Base-by-base conservation (phyloP, 2,797 vertebrate species). In the Xiphophorus birchmanni region DNA sequence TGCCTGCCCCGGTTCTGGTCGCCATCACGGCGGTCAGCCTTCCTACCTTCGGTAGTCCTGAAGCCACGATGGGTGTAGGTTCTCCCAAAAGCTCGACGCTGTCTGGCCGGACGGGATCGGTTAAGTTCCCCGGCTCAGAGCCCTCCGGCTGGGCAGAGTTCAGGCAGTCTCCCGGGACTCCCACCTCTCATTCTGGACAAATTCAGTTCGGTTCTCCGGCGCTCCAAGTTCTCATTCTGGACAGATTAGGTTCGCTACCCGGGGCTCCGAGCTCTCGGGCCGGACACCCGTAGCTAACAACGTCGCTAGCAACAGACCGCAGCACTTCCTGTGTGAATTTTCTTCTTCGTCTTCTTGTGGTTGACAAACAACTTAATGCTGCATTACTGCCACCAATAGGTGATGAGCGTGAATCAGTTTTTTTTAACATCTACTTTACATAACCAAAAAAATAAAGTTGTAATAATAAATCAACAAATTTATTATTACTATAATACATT, bases 1-100 rank as follows among this genome's bases (percentile, higher is more conserved):
- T 92, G 3, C 87, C 91, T 29, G 90, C 79, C 76, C 88, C 95
- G 13, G 78, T 82, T 87, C 95, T 94, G 69, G 88, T 90, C 21
- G 88, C 90, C 79, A 93, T 88, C 17, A 47, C 87, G 12, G 77
- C 79, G 13, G 12, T 15, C 44, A 2, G 11, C 47, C 37, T n/a
- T 26, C 58, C 84, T 78, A 17, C 63, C 40, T 26, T 40, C 12
- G 12, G 47, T 8, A 45, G 13, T 67, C 42, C 74, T 35, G 2
- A 17, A 67, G 63, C 5, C 0, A 40, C 54, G 76, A 52, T 1
- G 74, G n/a, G 0, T 44, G 9, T 44, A 37, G 17, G 17, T 2
- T 18, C 29, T 37, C 4, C 2, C 23, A 75, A 67, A 73, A 1
- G 58, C 26, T 80, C 17, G 23, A 26, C 13, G 12, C 73, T 75